A percentile compares a stretch with the other conserved stretches of the same genome.
Evolutionary conservation across 2,888 invertebrate species (phyloP).

Genomic region (Limnephilus lunatus): DNA sequence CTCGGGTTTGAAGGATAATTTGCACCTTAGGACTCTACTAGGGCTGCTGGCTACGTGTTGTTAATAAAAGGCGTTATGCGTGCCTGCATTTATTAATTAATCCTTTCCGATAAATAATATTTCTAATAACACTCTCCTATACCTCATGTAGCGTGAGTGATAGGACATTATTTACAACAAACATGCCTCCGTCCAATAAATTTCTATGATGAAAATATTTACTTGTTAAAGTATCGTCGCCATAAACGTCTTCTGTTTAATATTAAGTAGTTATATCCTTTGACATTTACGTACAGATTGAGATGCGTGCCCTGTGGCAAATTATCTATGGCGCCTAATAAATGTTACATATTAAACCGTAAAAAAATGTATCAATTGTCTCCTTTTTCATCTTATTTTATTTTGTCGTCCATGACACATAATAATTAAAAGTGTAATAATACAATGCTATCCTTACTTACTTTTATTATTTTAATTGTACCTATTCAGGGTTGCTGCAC

Average conservation of each 20-base stretch:
- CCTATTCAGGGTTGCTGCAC: no score
- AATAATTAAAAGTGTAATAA: no score
- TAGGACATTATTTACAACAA: neutral
- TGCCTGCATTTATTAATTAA: neutral
- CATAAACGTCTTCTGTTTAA: neutral
- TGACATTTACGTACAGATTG: neutral
- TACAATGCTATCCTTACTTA: no score
- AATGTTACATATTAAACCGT: neutral
- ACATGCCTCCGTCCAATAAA: neutral
- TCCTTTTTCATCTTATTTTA: no score
- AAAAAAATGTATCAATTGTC: neutral
- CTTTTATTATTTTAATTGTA: no score
- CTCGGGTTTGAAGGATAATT: constrained; percentile 44
- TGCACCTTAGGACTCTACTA: constrained; percentile 45
- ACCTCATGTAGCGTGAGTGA: neutral
- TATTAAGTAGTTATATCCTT: neutral
- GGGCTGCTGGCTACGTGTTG: neutral
- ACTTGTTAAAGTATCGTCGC: neutral
- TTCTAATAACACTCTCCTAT: neutral
- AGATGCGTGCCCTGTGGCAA: neutral
- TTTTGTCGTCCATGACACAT: no score
- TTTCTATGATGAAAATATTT: neutral
- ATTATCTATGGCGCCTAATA: neutral
- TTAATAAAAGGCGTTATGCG: neutral
- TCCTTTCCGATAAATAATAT: neutral